A percentile compares a stretch with the other conserved stretches of the same genome.
Evolutionary conservation across 2,113 vertebrate species (phyloP).

Genomic region (Anthoscopus minutus): DNA sequence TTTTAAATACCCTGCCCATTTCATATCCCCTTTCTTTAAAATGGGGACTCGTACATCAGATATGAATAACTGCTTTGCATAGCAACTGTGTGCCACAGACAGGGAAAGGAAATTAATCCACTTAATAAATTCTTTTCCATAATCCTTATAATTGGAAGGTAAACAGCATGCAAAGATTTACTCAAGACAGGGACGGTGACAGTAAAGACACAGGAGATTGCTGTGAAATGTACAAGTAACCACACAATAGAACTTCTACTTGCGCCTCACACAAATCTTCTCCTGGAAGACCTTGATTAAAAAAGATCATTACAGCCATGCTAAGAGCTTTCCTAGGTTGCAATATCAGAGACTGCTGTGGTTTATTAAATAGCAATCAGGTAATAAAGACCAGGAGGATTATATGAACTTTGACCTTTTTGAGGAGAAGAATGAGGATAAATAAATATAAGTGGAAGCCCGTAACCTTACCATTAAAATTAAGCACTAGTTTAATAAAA

Average conservation of each 20-base stretch:
- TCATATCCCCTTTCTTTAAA: background rate
- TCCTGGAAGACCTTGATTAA: background rate
- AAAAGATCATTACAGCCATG: background rate
- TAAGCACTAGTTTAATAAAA: background rate
- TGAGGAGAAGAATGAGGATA: background rate
- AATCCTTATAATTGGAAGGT: background rate
- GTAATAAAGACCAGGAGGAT: background rate
- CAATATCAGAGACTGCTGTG: background rate
- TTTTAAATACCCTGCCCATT: background rate
- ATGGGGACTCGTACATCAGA: background rate
- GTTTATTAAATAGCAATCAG: background rate
- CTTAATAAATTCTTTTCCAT: background rate
- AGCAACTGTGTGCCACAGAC: background rate
- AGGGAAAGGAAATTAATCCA: background rate
- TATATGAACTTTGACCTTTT: background rate
- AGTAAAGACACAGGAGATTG: background rate
- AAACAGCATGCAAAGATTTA: background rate
- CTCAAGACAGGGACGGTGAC: background rate
- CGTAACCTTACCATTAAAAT: background rate
- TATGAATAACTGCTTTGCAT: background rate
- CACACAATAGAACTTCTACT: background rate
- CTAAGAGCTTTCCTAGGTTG: background rate
- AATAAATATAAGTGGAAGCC: background rate
- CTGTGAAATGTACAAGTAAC: background rate
- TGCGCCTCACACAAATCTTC: background rate